A percentile compares a stretch with the other conserved stretches of the same genome.
These are phyloP conservation scores for Leptopilina syphax DNA, from an alignment of 2,888 invertebrate species.

Conservation along the genomic window DNA sequence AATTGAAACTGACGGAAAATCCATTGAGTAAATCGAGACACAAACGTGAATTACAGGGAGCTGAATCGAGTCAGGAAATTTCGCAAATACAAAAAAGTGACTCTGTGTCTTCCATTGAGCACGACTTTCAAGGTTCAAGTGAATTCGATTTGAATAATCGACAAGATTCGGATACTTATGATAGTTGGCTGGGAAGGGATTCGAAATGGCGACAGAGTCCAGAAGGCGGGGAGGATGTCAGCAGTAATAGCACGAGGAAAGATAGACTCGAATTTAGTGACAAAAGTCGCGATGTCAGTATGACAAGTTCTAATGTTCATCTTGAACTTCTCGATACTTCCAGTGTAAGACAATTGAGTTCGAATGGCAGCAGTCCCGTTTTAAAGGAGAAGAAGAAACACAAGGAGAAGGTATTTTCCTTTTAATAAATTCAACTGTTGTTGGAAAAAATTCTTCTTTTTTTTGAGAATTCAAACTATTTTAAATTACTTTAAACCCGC, in stretches of 20 bases:
- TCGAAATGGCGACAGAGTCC: conserved; percentile 86
- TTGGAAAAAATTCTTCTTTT: not conserved
- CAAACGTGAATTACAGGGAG: conserved; percentile 66
- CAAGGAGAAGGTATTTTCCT: conserved; percentile 68
- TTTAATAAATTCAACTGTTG: not conserved
- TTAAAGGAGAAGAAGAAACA: conserved; percentile 74
- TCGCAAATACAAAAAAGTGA: conserved; percentile 65
- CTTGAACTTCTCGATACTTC: conserved; percentile 76
- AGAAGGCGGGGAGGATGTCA: conserved; percentile 83
- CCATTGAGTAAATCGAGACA: conserved; percentile 72
- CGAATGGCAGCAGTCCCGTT: conserved; percentile 72
- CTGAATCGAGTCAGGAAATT: conserved; percentile 61
- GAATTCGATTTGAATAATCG: conserved; percentile 62
- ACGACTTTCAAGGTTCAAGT: conserved; percentile 67
- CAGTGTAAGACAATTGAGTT: conserved; percentile 70
- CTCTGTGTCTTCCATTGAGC: conserved; percentile 72
- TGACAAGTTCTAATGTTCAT: conserved; percentile 79
- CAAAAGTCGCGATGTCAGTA: conserved; percentile 76
- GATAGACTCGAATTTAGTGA: conserved; percentile 75
- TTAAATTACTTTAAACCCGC: no score
- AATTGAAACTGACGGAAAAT: conserved; percentile 69
- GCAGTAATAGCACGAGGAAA: conserved; percentile 78
- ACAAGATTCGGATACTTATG: conserved; percentile 75
- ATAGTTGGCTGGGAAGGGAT: conserved; percentile 83
- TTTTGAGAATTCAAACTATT: no score